These are phyloP conservation scores for Acrocephalus kingi DNA, from an alignment of 2,113 vertebrate species.

Conservation along the genomic window DNA sequence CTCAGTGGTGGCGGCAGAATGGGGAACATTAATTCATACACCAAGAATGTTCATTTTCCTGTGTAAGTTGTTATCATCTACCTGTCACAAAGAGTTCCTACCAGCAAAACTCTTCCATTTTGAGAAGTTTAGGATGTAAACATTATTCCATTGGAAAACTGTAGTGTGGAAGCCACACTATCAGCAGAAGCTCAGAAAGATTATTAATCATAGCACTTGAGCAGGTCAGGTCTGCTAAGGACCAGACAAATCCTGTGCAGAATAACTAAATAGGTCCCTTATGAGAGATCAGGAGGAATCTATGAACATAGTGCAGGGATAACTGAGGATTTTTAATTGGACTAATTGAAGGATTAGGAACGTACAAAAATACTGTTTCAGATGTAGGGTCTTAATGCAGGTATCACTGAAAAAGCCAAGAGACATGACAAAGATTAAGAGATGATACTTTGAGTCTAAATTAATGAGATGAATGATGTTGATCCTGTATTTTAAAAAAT, in stretches of 20 bases:
- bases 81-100: not conserved
- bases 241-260: not conserved
- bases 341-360: not conserved
- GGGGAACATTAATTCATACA: not conserved
- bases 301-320: not conserved
- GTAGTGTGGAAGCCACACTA: not conserved
- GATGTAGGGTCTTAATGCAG: not conserved
- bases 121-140: not conserved
- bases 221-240: not conserved
- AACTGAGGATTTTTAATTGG: not conserved
- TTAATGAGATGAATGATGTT: not conserved
- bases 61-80: rapidly evolving
- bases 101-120: not conserved
- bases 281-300: not conserved
- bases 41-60: not conserved
- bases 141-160: not conserved
- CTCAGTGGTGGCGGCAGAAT: not conserved
- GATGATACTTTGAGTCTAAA: not conserved
- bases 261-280: not conserved
- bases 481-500: not conserved
- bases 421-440: not conserved
- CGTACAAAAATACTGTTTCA: not conserved
- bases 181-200: not conserved
- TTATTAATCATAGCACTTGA: not conserved
- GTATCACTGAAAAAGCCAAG: not conserved